phyloP scores from a whole-genome alignment of 2,888 invertebrate species.

The Allacma fusca region DNA sequence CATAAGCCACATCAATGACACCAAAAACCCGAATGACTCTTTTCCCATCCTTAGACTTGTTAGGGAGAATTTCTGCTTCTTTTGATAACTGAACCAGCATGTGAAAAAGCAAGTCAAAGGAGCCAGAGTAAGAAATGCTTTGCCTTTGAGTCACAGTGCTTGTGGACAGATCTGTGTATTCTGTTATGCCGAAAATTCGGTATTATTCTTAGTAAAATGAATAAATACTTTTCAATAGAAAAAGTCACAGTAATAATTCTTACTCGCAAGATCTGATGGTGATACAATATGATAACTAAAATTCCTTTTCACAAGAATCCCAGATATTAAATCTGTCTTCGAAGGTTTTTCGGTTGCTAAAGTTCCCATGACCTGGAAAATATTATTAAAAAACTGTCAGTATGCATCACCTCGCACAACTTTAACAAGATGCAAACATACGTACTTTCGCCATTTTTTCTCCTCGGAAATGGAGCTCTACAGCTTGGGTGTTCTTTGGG shows the following conservation, averaged over 20 bases:
- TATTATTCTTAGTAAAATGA: no score
- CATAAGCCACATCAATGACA: conserved; percentile 81
- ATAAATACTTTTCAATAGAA: not conserved
- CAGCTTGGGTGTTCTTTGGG: conserved; percentile 92
- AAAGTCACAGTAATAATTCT: conserved; percentile 62
- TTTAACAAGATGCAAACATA: not conserved
- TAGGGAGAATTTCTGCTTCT: conserved; percentile 75
- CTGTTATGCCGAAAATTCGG: conserved; percentile 70
- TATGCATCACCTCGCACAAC: not conserved
- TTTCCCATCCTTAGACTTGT: conserved; percentile 66
- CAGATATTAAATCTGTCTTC: conserved; percentile 82
- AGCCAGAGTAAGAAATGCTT: conserved; percentile 75
- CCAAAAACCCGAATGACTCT: conserved; percentile 79
- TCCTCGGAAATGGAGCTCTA: conserved; percentile 92
- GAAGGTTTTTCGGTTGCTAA: conserved; percentile 84
- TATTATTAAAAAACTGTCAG: not conserved
- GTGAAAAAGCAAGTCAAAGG: conserved; percentile 71
- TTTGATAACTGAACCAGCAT: conserved; percentile 81
- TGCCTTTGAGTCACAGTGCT: conserved; percentile 92
- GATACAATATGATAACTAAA: conserved; percentile 97
- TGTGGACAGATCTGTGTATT: conserved; percentile 95
- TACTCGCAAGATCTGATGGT: conserved; percentile 87
- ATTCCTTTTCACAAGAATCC: conserved; percentile 94
- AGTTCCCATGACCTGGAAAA: conserved; percentile 79
- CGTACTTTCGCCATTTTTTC: conserved; percentile 96